phyloP scores from a whole-genome alignment of 2,113 vertebrate genomes.

The Tor tambroides region DNA sequence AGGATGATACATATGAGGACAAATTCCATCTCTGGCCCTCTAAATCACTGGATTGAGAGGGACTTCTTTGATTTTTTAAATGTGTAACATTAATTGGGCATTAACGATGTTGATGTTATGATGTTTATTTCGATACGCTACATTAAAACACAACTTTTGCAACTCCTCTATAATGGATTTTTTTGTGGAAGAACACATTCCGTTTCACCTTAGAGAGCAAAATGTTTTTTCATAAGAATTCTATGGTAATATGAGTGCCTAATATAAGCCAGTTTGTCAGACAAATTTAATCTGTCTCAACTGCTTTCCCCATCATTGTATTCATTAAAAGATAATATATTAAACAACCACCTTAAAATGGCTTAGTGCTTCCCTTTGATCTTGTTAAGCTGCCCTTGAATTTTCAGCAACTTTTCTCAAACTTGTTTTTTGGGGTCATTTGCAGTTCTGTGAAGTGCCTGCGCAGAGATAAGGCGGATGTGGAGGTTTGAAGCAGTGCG shows the following conservation, averaged over 20 bases:
- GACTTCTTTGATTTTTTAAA: neutral
- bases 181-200: neutral
- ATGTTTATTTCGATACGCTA: neutral
- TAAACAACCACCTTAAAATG: constrained; percentile 30
- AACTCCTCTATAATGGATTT: neutral
- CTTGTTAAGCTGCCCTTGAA: constrained; percentile 37
- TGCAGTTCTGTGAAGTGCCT: constrained; percentile 6
- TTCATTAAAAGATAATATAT: constrained; percentile 30
- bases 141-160: neutral
- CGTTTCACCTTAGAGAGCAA: neutral
- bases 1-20: neutral
- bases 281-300: constrained; percentile 33
- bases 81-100: neutral
- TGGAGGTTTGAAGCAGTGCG: constrained; percentile 17
- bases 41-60: neutral
- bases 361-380: constrained; percentile 32
- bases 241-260: constrained; percentile 5
- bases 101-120: neutral
- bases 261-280: constrained; percentile 19
- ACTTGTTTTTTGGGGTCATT: constrained; percentile 16
- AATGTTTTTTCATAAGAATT: constrained; percentile 14
- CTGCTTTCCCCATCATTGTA: neutral
- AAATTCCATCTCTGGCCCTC: neutral
- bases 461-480: constrained; percentile 19
- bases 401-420: constrained; percentile 32